These are phyloP conservation scores for Myiozetetes cayanensis DNA, from an alignment of 2,113 vertebrate species.

Conservation along the genomic window DNA sequence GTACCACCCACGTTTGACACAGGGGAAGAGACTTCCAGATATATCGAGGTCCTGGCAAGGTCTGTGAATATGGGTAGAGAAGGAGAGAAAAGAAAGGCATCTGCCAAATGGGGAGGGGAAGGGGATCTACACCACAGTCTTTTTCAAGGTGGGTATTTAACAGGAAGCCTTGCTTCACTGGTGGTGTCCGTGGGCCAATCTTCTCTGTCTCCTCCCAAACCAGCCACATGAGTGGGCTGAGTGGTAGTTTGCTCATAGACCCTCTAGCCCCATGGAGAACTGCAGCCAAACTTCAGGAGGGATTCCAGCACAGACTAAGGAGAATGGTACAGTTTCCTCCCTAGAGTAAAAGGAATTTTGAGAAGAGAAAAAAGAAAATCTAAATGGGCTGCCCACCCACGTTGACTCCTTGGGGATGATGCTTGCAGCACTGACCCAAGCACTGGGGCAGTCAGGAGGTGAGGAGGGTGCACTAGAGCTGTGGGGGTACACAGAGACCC, in stretches of 20 bases:
- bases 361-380: neutral
- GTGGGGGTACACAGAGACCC: fast-evolving
- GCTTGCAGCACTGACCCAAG: neutral
- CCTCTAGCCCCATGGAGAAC: fast-evolving
- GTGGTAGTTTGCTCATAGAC: neutral
- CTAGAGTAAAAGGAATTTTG: neutral
- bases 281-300: fast-evolving
- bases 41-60: neutral
- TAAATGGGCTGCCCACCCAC: neutral
- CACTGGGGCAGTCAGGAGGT: neutral
- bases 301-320: neutral
- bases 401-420: fast-evolving
- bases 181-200: fast-evolving
- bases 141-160: neutral
- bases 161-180: neutral
- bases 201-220: neutral
- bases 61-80: neutral
- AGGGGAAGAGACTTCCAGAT: neutral
- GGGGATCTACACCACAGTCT: neutral
- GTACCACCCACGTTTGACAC: neutral
- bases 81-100: neutral
- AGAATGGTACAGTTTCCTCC: neutral
- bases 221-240: neutral
- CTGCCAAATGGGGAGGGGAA: neutral
- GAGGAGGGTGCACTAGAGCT: neutral